Conservation (phyloP, 1,140 invertebrate genomes). For the Drosophila carrolli region DNA sequence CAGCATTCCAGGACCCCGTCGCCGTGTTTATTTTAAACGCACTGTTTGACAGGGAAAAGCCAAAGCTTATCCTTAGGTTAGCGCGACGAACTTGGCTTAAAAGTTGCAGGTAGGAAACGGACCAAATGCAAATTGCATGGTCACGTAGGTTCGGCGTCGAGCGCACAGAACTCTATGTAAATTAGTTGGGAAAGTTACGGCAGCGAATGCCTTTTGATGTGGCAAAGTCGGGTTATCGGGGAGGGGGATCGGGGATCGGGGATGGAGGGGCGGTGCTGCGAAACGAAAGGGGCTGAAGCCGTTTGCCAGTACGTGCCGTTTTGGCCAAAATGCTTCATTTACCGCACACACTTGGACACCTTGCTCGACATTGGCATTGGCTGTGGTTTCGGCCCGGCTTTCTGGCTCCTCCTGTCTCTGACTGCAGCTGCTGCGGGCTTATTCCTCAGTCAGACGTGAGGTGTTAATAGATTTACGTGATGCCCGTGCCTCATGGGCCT, state of each 20-base stretch:
- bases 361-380: conserved; percentile 36
- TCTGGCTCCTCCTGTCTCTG: not conserved
- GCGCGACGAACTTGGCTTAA: conserved; percentile 12
- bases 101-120: conserved; percentile 36
- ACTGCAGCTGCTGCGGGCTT: conserved; percentile 22
- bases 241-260: no score
- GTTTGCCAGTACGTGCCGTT: conserved; percentile 63
- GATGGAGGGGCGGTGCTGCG: no score
- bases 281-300: conserved; percentile 1
- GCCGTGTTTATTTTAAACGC: conserved; percentile 67
- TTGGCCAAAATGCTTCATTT: conserved; percentile 69
- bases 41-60: conserved; percentile 18
- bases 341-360: conserved; percentile 63
- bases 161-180: conserved; percentile 55
- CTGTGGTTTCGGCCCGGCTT: conserved; percentile 15
- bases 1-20: conserved; percentile 17
- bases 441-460: conserved; percentile 50
- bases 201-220: conserved; percentile 80
- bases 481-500: conserved; percentile 11
- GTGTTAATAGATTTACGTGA: conserved; percentile 82
- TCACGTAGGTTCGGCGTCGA: conserved; percentile 49
- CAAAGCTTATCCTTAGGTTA: not conserved
- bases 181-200: conserved; percentile 68
- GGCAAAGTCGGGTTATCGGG: conserved; percentile 14
- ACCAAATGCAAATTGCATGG: conserved; percentile 66